Evolutionary conservation across 2,113 vertebrate species (phyloP).

Genomic region (Cygnus buccinator): DNA sequence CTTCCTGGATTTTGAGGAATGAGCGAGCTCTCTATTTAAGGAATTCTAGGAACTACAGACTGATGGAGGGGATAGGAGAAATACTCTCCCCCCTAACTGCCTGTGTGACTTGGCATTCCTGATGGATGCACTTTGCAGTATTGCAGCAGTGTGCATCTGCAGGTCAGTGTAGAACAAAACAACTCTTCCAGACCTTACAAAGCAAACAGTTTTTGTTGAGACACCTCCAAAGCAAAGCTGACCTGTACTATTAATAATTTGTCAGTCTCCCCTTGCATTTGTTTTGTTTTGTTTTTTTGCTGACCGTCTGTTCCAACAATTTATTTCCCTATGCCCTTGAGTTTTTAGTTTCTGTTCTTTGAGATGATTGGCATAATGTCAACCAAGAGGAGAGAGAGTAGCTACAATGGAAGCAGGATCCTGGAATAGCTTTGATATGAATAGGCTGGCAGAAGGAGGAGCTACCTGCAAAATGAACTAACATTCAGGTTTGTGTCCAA

Average conservation of each 20-base stretch:
- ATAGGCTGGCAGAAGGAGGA: background rate
- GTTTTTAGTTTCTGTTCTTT: slow-evolving; percentile 23
- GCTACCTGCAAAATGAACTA: background rate
- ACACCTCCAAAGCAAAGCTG: background rate
- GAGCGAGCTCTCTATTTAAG: background rate
- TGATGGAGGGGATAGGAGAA: background rate
- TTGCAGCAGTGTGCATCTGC: background rate
- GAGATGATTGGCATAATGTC: background rate
- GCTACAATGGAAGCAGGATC: background rate
- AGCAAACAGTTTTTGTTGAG: background rate
- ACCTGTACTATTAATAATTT: background rate
- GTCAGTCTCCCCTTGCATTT: background rate
- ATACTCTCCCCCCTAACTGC: background rate
- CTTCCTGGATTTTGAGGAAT: background rate
- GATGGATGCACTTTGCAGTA: background rate
- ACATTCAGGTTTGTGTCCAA: background rate
- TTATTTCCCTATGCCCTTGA: background rate
- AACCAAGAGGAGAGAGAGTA: background rate
- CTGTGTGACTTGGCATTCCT: background rate
- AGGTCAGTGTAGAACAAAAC: background rate
- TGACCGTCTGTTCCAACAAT: background rate
- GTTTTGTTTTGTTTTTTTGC: background rate
- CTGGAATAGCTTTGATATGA: background rate
- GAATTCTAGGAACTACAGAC: background rate
- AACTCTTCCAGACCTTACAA: background rate